Evolutionary conservation across 2,888 invertebrate species (phyloP).

Genomic region (Ophion ellenae): DNA sequence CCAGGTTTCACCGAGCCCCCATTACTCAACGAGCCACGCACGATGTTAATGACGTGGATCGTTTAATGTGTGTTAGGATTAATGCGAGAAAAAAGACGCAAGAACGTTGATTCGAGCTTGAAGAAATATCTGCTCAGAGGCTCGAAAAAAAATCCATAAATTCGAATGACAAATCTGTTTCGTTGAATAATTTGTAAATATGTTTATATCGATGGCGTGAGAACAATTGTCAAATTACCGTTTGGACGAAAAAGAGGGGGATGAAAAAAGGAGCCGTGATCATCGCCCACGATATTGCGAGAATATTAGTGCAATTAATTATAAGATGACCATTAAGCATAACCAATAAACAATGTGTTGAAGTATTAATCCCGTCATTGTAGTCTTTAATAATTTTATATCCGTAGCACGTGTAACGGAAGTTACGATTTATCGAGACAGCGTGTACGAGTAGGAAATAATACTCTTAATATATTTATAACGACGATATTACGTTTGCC

Average conservation of each 20-base stretch:
- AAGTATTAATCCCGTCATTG: constrained; percentile 52
- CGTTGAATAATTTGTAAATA: constrained; percentile 72
- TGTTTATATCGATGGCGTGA: constrained; percentile 69
- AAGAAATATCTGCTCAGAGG: constrained; percentile 6
- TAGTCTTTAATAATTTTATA: constrained; percentile 63
- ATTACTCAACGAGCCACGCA: constrained; percentile 43
- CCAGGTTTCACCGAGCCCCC: constrained; percentile 34
- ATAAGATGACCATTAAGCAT: constrained; percentile 35
- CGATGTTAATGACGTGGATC: constrained; percentile 52
- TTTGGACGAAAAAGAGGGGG: constrained; percentile 17
- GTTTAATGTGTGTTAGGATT: constrained; percentile 40
- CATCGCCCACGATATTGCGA: constrained; percentile 31
- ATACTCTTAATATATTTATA: not conserved
- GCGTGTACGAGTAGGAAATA: constrained; percentile 48
- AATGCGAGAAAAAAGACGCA: not conserved
- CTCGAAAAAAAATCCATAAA: constrained; percentile 15
- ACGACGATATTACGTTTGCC: not conserved
- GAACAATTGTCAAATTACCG: constrained; percentile 35
- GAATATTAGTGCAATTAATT: constrained; percentile 55
- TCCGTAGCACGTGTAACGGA: constrained; percentile 44
- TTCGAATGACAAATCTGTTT: constrained; percentile 55
- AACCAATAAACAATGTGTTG: constrained; percentile 42
- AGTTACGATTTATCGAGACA: constrained; percentile 35
- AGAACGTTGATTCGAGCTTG: not conserved
- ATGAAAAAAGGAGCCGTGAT: not conserved